Evolutionary conservation across 2,888 invertebrate genomes (phyloP), one percentile per base, ranked within the genome.

Genomic region (Athripsodes cinereus): DNA sequence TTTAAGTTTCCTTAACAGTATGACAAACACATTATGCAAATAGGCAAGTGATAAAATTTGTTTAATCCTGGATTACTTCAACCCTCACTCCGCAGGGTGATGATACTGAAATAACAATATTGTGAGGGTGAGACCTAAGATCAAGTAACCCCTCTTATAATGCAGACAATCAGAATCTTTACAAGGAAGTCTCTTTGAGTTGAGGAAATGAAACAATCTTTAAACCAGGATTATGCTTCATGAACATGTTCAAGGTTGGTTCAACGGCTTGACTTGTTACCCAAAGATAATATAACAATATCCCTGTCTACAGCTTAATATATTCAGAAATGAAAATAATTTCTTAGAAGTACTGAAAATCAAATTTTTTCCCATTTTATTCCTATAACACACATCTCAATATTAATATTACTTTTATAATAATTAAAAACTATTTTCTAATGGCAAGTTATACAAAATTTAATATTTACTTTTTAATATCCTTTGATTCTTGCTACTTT

Each of bases 11-110:
- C 50, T 22, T 8, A 50, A 26, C 50, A 26, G 31, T 26, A 52
- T 22, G 47, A 31, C 57, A 57, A 58, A 58, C 54, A 58, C 52
- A 51, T 58, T 58, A 58, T 58, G 55, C 55, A 62, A 62, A 62
- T 62, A 62, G 62, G 62, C 55, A 57, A 62, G 62, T 59, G 62
- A 59, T 59, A 62, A 62, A 62, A 58, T 59, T 58, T 59, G 62
- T 59, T 59, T 59, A 62, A 62, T 62, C 62, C 58, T 22, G 59
- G 62, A 62, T 62, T 62, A 62, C 53, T 52, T 26, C 44, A 22
- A 40, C 52, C 59, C 46, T 35, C 56, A 49, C 55, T 52, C 34
- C 40, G 40, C 40, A 40, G 40, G 13, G 34, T 47, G 52, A 56
- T 34, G 56, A 57, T 57, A 57, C 57, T 52, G 44, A 57, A 57